Conservation (phyloP, 2,797 vertebrate species). For the Epinephelus malabaricus region DNA sequence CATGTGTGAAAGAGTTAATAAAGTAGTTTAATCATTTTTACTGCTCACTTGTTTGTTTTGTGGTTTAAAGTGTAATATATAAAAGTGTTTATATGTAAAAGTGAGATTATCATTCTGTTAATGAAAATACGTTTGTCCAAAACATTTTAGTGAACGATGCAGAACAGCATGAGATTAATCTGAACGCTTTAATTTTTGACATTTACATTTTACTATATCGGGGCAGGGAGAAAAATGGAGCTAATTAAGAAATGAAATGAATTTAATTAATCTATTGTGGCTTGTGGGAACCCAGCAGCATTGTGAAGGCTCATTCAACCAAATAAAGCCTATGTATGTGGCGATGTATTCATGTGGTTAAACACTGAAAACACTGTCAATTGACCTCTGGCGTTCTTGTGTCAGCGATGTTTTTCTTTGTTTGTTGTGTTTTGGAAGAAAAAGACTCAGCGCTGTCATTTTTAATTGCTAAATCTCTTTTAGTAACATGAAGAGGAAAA, state of each 20-base stretch:
- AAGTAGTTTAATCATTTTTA: background rate
- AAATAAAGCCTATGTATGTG: constrained; percentile 64
- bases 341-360: constrained; percentile 33
- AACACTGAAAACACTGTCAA: constrained; percentile 43
- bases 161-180: constrained; percentile 43
- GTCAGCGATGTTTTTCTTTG: constrained; percentile 35
- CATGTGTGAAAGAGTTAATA: background rate
- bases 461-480: constrained; percentile 38
- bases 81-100: background rate
- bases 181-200: constrained; percentile 46
- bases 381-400: constrained; percentile 29
- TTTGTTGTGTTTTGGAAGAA: constrained; percentile 3
- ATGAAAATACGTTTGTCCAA: constrained; percentile 14
- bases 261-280: constrained; percentile 75
- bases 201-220: constrained; percentile 64
- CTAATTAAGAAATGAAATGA: constrained; percentile 79
- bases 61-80: constrained; percentile 1
- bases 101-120: constrained; percentile 15
- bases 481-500: background rate
- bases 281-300: constrained; percentile 65
- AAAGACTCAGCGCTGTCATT: constrained; percentile 7
- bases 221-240: constrained; percentile 60
- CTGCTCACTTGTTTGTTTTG: background rate
- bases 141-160: constrained; percentile 15
- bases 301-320: constrained; percentile 68